phyloP scores from a whole-genome alignment of 2,888 invertebrate genomes.

The Oegoconia quadripuncta region DNA sequence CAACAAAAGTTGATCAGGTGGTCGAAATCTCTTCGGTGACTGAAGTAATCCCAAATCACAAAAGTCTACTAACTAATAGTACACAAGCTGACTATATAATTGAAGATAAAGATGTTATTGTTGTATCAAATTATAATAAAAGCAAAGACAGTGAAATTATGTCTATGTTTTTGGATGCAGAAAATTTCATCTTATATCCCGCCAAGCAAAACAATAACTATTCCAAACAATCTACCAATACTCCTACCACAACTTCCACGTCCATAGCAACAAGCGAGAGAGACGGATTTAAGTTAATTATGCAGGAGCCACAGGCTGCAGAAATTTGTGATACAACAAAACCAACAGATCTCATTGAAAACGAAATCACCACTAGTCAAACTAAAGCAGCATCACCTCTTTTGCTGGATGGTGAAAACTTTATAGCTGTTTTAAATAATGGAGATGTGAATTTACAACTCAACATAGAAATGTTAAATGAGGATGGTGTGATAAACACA shows the following conservation, averaged over 20 bases:
- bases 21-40: not conserved
- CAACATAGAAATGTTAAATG: slow-evolving; percentile 41
- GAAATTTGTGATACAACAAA: too few species aligned
- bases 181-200: not conserved
- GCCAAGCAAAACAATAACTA: not conserved
- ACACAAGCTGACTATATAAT: slow-evolving; percentile 8
- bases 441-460: slow-evolving; percentile 47
- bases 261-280: not conserved
- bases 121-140: slow-evolving; percentile 20
- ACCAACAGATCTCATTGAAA: too few species aligned
- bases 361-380: too few species aligned
- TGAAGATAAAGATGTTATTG: slow-evolving; percentile 22
- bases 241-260: not conserved
- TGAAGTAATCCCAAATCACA: slow-evolving; percentile 4
- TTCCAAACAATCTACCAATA: not conserved
- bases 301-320: too few species aligned
- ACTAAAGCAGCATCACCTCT: not conserved
- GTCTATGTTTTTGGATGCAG: slow-evolving; percentile 16
- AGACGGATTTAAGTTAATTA: too few species aligned
- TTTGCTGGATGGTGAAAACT: slow-evolving; percentile 19
- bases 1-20: not conserved
- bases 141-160: slow-evolving; percentile 23
- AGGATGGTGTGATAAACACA: slow-evolving; percentile 14
- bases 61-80: slow-evolving; percentile 12
- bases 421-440: slow-evolving; percentile 31